phyloP scores from a whole-genome alignment of 2,888 invertebrate species.

The Drosophila prostipennis region DNA sequence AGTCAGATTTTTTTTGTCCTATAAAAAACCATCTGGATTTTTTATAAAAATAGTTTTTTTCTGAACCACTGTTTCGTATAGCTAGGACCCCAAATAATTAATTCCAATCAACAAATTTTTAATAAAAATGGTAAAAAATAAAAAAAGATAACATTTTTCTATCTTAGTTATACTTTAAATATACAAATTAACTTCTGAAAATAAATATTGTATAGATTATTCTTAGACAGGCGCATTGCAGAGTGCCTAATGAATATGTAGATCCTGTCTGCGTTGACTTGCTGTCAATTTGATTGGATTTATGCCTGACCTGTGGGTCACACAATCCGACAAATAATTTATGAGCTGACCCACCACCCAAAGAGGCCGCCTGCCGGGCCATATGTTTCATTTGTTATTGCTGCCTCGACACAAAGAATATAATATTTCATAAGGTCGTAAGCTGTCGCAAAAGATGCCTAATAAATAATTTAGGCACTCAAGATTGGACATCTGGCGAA shows the following conservation, averaged over 20 bases:
- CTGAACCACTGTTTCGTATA: no score
- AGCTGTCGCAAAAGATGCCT: conserved; percentile 73
- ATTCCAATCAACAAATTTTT: no score
- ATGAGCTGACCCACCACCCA: conserved; percentile 48
- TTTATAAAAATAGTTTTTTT: no score
- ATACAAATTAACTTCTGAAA: background rate
- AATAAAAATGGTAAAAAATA: no score
- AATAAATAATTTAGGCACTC: conserved; percentile 77
- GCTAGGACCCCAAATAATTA: no score
- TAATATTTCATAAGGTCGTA: conserved; percentile 61
- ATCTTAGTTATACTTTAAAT: background rate
- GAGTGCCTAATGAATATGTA: conserved; percentile 26
- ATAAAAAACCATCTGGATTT: no score
- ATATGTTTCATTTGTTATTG: conserved; percentile 60
- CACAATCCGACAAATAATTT: conserved; percentile 55
- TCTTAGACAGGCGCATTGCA: background rate
- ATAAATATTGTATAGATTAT: background rate
- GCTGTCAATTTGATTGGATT: conserved; percentile 57
- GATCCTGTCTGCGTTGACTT: conserved; percentile 20
- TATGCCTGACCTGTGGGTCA: conserved; percentile 42
- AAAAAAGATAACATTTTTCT: no score
- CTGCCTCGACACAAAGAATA: conserved; percentile 55
- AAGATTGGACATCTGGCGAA: conserved; percentile 45
- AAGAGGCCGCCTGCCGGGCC: conserved; percentile 21
- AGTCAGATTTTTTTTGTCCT: no score